These are phyloP conservation scores for Patiria miniata DNA, from an alignment of 35 echinoderm and acorn worm species.

Conservation along the genomic window DNA sequence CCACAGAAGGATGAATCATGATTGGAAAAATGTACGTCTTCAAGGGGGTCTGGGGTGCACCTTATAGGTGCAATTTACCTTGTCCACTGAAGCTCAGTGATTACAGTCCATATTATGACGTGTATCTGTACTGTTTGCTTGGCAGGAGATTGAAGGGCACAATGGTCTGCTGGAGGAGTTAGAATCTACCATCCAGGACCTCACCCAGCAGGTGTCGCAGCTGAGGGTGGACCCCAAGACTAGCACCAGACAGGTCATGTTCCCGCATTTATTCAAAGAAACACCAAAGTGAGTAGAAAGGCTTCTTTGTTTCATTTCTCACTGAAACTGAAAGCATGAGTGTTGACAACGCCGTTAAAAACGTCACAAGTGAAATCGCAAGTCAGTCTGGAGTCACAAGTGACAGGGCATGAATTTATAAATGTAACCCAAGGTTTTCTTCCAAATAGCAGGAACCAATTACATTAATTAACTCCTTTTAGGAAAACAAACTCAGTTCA, in stretches of 20 bases:
- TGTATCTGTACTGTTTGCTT: not conserved
- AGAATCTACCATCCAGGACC: constrained; percentile 36
- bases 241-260: constrained; percentile 78
- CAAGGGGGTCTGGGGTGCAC: too few species aligned
- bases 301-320: not conserved
- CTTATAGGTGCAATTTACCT: too few species aligned
- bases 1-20: too few species aligned
- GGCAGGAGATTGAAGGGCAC: constrained; percentile 96
- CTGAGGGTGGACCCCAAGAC: constrained; percentile 71
- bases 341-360: not conserved
- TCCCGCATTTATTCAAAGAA: constrained; percentile 89
- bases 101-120: not conserved
- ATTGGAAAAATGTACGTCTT: too few species aligned
- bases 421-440: too few species aligned
- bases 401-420: not conserved
- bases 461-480: too few species aligned
- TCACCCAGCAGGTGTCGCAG: constrained; percentile 53
- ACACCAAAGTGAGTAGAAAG: constrained; percentile 79
- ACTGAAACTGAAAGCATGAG: not conserved
- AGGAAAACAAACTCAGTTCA: too few species aligned
- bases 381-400: too few species aligned
- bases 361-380: not conserved
- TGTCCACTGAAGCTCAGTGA: not conserved
- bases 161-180: constrained; percentile 35
- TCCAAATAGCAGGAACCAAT: too few species aligned